Evolutionary conservation across 1,140 invertebrate genomes (phyloP).

Genomic region (Xylocopa sonorina): DNA sequence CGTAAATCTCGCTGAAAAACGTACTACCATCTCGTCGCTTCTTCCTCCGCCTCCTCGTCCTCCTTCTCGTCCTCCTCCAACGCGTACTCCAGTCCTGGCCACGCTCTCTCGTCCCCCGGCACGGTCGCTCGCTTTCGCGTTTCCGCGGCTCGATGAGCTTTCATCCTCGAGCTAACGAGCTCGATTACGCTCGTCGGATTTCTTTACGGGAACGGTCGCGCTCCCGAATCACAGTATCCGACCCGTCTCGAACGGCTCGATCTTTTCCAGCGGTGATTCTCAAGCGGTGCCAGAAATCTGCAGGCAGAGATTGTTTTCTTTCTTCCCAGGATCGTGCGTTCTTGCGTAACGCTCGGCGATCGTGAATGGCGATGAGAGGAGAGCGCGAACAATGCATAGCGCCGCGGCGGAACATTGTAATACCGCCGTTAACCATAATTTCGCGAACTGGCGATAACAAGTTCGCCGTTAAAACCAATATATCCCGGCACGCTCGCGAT

Average conservation of each 20-base stretch:
- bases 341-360: no score
- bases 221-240: slow-evolving; percentile 32
- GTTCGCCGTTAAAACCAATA: slow-evolving; percentile 14
- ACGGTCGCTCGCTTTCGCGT: slow-evolving; percentile 13
- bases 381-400: neutral
- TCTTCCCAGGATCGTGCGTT: no score
- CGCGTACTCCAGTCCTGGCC: neutral
- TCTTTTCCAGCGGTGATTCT: neutral
- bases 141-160: slow-evolving; percentile 38
- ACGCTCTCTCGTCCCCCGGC: neutral
- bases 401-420: neutral
- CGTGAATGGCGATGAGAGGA: neutral
- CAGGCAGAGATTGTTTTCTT: neutral
- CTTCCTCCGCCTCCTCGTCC: slow-evolving; percentile 30
- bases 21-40: slow-evolving; percentile 32
- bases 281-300: neutral
- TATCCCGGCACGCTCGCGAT: slow-evolving; percentile 2
- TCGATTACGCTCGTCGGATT: slow-evolving; percentile 62
- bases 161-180: slow-evolving; percentile 61
- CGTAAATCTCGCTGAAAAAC: slow-evolving; percentile 65
- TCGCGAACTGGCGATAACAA: slow-evolving; percentile 23
- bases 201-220: slow-evolving; percentile 40
- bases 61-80: slow-evolving; percentile 6
- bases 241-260: neutral
- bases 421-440: slow-evolving; percentile 35